Percentiles rank a stretch among this genome's conserved stretches.
These are phyloP conservation scores for Allobates femoralis DNA, from an alignment of 2,797 vertebrate species.

Conservation along the genomic window DNA sequence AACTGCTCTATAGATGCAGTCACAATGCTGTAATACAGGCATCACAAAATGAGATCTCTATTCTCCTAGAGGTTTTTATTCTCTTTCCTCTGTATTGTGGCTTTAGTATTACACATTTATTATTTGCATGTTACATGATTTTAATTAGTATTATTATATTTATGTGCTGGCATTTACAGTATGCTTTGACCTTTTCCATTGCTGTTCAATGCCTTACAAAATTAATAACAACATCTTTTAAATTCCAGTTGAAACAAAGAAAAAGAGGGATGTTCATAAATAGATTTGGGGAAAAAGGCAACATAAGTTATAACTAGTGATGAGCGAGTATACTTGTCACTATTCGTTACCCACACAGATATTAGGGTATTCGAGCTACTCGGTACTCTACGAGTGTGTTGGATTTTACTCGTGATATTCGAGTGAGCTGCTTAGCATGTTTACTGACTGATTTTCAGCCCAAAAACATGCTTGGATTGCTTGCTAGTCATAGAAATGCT, in stretches of 20 bases:
- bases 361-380: too few relatives aligned
- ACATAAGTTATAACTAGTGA: too few relatives aligned
- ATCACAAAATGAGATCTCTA: slow-evolving; percentile 22
- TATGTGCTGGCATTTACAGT: neutral
- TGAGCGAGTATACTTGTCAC: too few relatives aligned
- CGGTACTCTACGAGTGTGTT: too few relatives aligned
- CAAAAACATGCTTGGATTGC: too few relatives aligned
- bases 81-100: neutral
- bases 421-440: too few relatives aligned
- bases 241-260: neutral
- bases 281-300: neutral
- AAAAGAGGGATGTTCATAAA: neutral
- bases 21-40: slow-evolving; percentile 66
- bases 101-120: neutral
- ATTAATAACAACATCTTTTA: neutral
- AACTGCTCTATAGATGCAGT: slow-evolving; percentile 44
- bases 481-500: too few relatives aligned
- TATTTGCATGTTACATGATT: neutral
- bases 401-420: too few relatives aligned
- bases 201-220: neutral
- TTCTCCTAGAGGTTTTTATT: slow-evolving; percentile 5
- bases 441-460: too few relatives aligned
- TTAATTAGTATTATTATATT: slow-evolving; percentile 21
- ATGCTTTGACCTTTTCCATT: neutral
- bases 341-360: too few relatives aligned